phyloP scores from a whole-genome alignment of 2,888 invertebrate genomes.

The Xestoiulus laeticollis region DNA sequence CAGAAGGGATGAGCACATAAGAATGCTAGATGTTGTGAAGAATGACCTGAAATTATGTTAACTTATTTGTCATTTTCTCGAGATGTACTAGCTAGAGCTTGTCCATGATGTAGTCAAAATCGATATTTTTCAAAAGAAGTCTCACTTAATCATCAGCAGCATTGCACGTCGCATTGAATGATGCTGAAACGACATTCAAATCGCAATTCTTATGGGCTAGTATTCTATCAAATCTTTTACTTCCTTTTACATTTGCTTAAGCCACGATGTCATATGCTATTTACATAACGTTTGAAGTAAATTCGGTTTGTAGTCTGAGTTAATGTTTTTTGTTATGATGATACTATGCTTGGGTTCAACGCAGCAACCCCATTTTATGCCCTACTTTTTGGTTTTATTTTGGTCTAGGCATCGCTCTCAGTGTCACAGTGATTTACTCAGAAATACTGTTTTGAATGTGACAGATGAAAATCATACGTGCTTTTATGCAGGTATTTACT shows the following conservation, averaged over 20 bases:
- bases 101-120: neutral
- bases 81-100: neutral
- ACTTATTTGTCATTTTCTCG: neutral
- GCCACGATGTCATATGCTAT: neutral
- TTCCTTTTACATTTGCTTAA: neutral
- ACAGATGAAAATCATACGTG: neutral
- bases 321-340: neutral
- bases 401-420: neutral
- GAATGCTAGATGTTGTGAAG: neutral
- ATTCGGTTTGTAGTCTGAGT: neutral
- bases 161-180: neutral
- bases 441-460: neutral
- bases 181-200: neutral
- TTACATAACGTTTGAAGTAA: neutral
- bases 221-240: neutral
- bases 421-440: neutral
- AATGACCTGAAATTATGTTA: neutral
- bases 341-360: too few relatives aligned
- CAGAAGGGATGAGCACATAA: neutral
- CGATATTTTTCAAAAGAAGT: neutral
- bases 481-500: neutral
- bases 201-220: neutral
- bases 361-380: neutral
- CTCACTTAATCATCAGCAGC: neutral
- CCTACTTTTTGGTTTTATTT: neutral